Evolutionary conservation across 2,113 vertebrate species (phyloP).

Genomic region (Tor tambroides): DNA sequence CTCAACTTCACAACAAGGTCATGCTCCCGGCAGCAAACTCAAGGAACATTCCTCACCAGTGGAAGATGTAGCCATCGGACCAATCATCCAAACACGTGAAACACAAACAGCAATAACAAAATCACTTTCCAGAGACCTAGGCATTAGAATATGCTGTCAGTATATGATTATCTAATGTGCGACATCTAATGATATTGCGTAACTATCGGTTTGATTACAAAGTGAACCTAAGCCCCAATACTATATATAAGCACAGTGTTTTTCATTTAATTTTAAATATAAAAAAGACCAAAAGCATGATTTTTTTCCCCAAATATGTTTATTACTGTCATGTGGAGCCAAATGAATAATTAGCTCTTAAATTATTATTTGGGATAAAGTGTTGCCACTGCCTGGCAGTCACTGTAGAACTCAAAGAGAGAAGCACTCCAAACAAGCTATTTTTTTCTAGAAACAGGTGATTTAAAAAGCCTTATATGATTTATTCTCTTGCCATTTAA

Average conservation of each 20-base stretch:
- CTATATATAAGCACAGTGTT: not conserved
- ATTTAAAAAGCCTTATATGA: not conserved
- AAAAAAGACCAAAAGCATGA: not conserved
- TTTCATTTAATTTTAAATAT: not conserved
- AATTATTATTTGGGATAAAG: not conserved
- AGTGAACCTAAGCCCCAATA: not conserved
- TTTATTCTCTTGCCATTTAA: not conserved
- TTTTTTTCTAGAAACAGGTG: not conserved
- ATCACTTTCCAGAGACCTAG: not conserved
- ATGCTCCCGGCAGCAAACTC: not conserved
- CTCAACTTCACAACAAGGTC: not conserved
- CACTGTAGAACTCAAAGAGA: not conserved
- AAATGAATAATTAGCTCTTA: not conserved
- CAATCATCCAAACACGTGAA: not conserved
- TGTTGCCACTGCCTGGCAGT: not conserved
- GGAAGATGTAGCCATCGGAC: not conserved
- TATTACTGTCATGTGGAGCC: not conserved
- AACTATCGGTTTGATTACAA: not conserved
- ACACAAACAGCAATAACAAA: conserved; percentile 5
- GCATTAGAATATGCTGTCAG: not conserved
- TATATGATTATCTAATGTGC: not conserved
- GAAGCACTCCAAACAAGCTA: not conserved
- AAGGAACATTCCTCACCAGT: not conserved
- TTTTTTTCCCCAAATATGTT: not conserved
- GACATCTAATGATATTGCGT: not conserved